Base-by-base conservation (phyloP, 2,888 invertebrate species). In the Mimachlamys varia region DNA sequence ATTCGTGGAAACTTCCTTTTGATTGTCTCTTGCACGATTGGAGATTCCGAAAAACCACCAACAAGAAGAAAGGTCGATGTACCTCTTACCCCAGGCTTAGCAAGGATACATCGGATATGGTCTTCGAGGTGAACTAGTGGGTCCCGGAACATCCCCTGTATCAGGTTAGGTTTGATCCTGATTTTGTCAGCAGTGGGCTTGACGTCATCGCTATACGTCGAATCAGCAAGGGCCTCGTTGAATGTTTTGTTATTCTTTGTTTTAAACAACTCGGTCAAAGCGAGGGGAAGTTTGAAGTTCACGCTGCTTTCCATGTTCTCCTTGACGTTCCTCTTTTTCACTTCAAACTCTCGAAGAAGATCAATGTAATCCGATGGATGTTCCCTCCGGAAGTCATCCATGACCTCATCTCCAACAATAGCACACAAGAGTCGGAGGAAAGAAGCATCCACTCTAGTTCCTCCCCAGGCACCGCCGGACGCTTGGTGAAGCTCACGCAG, bases 381-480 rank as follows among this genome's bases (percentile, higher is more conserved):
- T 10, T 88, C 88, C 53, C 50, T 53, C 7, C 49, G 49, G 62
- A 92, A 91, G 15, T n/a, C 76, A 10, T 19, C 76, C 88, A 88
- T 88, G 2, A 91, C 91, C 17, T 90, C 89, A 87, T 92, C 91
- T 76, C 89, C 92, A 15, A 92, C 88, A 49, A 92, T 90, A n/a
- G 90, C 90, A n/a, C 89, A 90, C 0, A 92, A 22, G 3, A 92
- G 50, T 27, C 90, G 91, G 55, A 89, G 89, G 87, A 90, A 91
- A 3, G 91, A 91, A 38, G 88, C 88, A 44, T 92, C 92, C 0
- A 92, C 92, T 62, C 90, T 91, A 12, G 89, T 92, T 0, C 92
- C 92, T 33, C 92, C 92, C 92, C 92, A 92, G 7, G 92, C 92
- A 0, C 92, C 92, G n/a, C 92, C 92, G 27, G 88, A 91, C 0